Percentiles rank a stretch among this genome's conserved stretches.
These are phyloP conservation scores for Drosophila crucigera DNA, from an alignment of 2,888 invertebrate genomes.

Conservation along the genomic window DNA sequence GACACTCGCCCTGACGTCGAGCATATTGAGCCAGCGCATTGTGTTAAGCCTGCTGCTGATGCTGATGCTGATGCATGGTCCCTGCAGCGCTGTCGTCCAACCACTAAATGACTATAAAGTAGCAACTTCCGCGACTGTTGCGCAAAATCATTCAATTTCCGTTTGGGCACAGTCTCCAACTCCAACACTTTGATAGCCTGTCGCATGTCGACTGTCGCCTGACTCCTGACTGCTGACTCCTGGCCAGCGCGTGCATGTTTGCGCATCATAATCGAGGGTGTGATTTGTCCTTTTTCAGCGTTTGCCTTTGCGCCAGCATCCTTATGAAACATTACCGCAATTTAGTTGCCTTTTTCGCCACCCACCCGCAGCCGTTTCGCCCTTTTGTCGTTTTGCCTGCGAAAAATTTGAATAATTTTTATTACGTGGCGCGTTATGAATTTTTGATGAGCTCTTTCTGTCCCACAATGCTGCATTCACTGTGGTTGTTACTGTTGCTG, in stretches of 20 bases:
- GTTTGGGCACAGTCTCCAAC: conserved; percentile 68
- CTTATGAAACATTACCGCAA: conserved; percentile 79
- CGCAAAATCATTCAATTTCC: conserved; percentile 85
- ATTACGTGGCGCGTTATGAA: conserved; percentile 83
- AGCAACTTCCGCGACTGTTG: conserved; percentile 83
- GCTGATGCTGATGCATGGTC: conserved; percentile 60
- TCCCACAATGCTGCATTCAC: conserved; percentile 36
- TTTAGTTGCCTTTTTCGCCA: conserved; percentile 62
- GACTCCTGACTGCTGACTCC: conserved; percentile 25
- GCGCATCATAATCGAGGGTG: conserved; percentile 80
- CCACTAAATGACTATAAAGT: conserved; percentile 84
- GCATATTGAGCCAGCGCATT: conserved; percentile 40
- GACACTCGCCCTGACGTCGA: conserved; percentile 44
- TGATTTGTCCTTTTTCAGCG: conserved; percentile 80
- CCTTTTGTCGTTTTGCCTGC: conserved; percentile 51
- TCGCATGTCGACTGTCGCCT: background rate
- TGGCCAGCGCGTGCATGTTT: conserved; percentile 41
- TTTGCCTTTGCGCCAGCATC: conserved; percentile 58
- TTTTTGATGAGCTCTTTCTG: conserved; percentile 77
- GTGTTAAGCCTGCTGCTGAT: conserved; percentile 43
- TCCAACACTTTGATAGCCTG: background rate
- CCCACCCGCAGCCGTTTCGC: conserved; percentile 25
- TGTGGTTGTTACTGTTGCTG: conserved; percentile 40
- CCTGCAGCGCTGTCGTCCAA: conserved; percentile 67
- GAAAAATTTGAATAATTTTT: conserved; percentile 84